These are phyloP conservation scores for Eristalinus aeneus DNA, from an alignment of 2,888 invertebrate species.

Conservation along the genomic window DNA sequence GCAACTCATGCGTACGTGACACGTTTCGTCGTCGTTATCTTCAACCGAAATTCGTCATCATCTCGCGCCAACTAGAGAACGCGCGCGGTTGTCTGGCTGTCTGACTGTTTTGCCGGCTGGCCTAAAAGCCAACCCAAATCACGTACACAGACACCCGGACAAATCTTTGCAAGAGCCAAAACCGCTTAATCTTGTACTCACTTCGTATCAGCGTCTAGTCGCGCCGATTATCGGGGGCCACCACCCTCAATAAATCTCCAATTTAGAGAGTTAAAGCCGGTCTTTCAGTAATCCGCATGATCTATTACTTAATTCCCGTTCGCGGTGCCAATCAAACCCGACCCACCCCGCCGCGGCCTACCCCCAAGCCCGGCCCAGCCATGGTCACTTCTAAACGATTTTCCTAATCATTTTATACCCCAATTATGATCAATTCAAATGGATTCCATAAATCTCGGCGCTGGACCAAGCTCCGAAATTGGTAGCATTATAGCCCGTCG, in stretches of 20 bases:
- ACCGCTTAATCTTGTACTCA: background rate
- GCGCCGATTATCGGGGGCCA: conserved; percentile 45
- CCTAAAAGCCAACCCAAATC: background rate
- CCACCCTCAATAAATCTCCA: conserved; percentile 66
- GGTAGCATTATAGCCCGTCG: conserved; percentile 68
- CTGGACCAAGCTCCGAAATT: conserved; percentile 67
- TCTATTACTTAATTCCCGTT: conserved; percentile 64
- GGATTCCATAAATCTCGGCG: conserved; percentile 78
- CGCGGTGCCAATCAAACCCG: conserved; percentile 46
- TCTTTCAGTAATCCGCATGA: conserved; percentile 58
- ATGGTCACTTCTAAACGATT: conserved; percentile 73
- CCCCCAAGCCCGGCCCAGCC: conserved; percentile 25
- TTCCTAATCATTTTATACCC: conserved; percentile 80
- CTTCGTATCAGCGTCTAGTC: conserved; percentile 16
- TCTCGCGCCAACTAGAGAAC: background rate
- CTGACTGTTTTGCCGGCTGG: too few species aligned
- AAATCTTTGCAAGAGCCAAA: background rate
- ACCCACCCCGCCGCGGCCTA: background rate
- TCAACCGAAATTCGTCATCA: background rate
- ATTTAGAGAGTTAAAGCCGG: conserved; percentile 56
- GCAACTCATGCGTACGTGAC: background rate
- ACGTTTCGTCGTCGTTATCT: background rate
- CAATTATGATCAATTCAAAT: conserved; percentile 79
- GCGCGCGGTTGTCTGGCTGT: background rate
- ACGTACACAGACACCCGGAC: background rate